Percentiles rank a stretch among this genome's conserved stretches.
These are phyloP conservation scores for Heliconius erato DNA, from an alignment of 2,888 invertebrate genomes.

Conservation along the genomic window DNA sequence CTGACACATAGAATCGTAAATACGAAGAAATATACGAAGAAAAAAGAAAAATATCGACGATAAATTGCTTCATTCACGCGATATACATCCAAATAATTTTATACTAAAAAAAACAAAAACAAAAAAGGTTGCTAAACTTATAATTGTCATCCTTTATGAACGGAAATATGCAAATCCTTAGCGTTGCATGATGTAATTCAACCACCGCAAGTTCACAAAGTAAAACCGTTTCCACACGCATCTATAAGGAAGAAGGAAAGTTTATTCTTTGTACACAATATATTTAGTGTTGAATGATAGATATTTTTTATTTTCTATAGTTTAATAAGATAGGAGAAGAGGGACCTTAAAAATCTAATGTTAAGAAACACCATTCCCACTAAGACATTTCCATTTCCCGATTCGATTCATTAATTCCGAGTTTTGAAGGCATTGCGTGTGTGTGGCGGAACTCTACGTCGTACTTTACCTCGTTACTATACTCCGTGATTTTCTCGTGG, in stretches of 20 bases:
- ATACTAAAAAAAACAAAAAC: constrained; percentile 34
- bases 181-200: constrained; percentile 57
- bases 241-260: too few relatives aligned
- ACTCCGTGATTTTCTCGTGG: too few relatives aligned
- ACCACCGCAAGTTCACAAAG: constrained; percentile 48
- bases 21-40: neutral
- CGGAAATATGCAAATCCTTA: constrained; percentile 53
- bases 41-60: neutral
- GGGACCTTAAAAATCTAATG: too few relatives aligned
- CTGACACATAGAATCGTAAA: neutral
- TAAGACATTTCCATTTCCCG: too few relatives aligned
- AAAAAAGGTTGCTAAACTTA: constrained; percentile 50
- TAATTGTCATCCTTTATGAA: constrained; percentile 54
- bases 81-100: constrained; percentile 4
- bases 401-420: too few relatives aligned
- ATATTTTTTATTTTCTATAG: neutral
- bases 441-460: too few relatives aligned
- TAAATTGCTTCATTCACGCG: constrained; percentile 30
- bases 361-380: too few relatives aligned
- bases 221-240: constrained; percentile 42
- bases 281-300: neutral
- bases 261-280: neutral
- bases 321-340: too few relatives aligned
- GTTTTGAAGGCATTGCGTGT: too few relatives aligned
- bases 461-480: too few relatives aligned